phyloP scores from a whole-genome alignment of 92 coral and sea anemone species.

The Pocillopora meandrina region DNA sequence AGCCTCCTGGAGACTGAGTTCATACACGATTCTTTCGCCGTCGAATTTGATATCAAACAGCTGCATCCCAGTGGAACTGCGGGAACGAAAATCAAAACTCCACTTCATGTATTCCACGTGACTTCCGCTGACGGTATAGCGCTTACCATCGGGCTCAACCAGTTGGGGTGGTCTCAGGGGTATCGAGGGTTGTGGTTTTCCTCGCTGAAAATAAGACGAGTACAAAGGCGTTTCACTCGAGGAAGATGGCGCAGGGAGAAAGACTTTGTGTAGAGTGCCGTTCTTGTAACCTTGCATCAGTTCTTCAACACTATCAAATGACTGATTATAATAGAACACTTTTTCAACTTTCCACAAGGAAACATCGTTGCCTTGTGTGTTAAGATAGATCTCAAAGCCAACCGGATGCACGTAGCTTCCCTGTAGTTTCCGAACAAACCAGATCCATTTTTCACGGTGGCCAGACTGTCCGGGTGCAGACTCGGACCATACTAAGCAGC shows the following conservation, averaged over 20 bases:
- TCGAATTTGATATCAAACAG: conserved; percentile 73
- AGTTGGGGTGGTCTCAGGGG: conserved; percentile 66
- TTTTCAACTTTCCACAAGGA: conserved; percentile 61
- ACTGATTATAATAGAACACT: conserved; percentile 61
- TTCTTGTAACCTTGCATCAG: conserved; percentile 52
- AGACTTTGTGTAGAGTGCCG: conserved; percentile 57
- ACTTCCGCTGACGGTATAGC: conserved; percentile 71
- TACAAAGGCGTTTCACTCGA: conserved; percentile 38
- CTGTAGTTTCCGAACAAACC: conserved; percentile 45
- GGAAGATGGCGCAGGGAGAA: conserved; percentile 49
- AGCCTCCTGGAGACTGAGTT: conserved; percentile 79
- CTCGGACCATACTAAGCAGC: conserved; percentile 43
- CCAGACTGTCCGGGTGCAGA: conserved; percentile 51
- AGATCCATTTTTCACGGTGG: conserved; percentile 51
- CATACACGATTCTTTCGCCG: conserved; percentile 67
- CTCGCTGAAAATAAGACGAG: conserved; percentile 61
- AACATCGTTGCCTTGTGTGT: conserved; percentile 55
- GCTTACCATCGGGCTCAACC: conserved; percentile 87
- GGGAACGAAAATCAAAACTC: conserved; percentile 82
- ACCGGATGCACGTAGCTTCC: conserved; percentile 63
- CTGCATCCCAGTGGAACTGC: conserved; percentile 74
- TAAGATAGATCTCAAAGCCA: conserved; percentile 56
- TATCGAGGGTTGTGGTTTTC: conserved; percentile 55
- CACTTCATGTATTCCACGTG: conserved; percentile 89
- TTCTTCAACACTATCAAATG: conserved; percentile 62